Evolutionary conservation across 2,113 vertebrate species (phyloP).

Genomic region (Dicerorhinus sumatrensis): DNA sequence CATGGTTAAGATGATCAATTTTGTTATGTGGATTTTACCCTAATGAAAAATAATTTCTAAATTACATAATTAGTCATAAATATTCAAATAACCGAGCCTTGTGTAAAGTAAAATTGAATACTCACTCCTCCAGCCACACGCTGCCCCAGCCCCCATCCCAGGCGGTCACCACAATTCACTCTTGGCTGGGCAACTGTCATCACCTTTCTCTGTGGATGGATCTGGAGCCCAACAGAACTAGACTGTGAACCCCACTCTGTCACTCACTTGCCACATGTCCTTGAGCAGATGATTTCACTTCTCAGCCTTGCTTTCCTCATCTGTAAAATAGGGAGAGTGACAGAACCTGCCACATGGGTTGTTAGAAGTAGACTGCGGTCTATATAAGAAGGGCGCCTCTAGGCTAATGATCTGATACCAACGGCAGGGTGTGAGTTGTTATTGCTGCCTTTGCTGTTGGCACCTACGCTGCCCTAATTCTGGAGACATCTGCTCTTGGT

Average conservation of each 20-base stretch:
- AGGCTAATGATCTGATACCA: accelerated
- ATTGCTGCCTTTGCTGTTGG: accelerated
- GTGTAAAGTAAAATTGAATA: neutral
- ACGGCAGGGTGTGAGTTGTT: too few relatives aligned
- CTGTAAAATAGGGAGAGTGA: neutral
- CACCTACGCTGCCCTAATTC: neutral
- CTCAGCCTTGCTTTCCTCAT: accelerated
- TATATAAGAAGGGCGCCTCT: accelerated
- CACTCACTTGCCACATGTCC: neutral
- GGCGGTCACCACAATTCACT: accelerated
- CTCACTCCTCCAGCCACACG: neutral
- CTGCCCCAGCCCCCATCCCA: accelerated
- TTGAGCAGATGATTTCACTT: neutral
- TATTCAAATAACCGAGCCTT: accelerated
- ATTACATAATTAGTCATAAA: neutral
- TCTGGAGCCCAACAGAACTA: neutral
- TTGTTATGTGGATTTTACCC: neutral
- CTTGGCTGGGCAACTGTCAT: accelerated
- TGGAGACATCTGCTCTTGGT: neutral
- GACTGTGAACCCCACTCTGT: accelerated
- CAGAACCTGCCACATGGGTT: neutral
- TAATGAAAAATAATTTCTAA: neutral
- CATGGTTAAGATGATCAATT: neutral
- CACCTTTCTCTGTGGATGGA: neutral
- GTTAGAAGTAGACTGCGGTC: accelerated